Conservation (phyloP, 2,888 invertebrate genomes). For the Lasioglossum villosulum region DNA sequence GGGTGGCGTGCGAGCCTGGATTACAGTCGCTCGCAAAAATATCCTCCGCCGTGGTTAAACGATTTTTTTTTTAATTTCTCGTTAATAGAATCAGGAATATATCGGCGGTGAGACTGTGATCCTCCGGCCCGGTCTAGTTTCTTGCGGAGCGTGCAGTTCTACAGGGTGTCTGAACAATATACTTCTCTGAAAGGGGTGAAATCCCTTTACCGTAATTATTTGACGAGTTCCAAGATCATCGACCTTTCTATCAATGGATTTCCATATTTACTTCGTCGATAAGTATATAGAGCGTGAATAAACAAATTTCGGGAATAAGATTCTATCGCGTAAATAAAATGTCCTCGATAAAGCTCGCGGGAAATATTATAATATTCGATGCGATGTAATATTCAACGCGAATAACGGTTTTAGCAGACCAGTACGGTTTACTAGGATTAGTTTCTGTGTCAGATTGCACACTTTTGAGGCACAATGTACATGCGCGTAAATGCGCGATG, state of each 20-base stretch:
- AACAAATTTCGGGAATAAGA: too few species aligned
- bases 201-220: too few species aligned
- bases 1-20: background rate
- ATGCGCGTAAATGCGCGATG: background rate
- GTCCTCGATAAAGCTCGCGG: too few species aligned
- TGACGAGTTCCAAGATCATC: too few species aligned
- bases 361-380: too few species aligned
- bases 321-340: too few species aligned
- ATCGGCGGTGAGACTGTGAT: background rate
- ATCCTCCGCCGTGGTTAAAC: background rate
- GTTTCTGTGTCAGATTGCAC: background rate
- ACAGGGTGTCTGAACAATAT: background rate
- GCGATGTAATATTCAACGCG: background rate
- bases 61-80: background rate
- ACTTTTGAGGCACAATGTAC: background rate
- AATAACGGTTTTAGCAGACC: background rate
- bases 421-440: background rate
- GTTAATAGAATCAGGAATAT: background rate
- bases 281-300: too few species aligned
- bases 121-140: background rate
- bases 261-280: too few species aligned
- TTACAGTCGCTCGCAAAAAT: background rate
- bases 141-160: background rate
- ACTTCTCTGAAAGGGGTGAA: too few species aligned
- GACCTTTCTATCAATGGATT: too few species aligned